Percentiles rank a stretch among this genome's conserved stretches.
Evolutionary conservation across 2,888 invertebrate species (phyloP).

Genomic region (Osmoderma eremita): DNA sequence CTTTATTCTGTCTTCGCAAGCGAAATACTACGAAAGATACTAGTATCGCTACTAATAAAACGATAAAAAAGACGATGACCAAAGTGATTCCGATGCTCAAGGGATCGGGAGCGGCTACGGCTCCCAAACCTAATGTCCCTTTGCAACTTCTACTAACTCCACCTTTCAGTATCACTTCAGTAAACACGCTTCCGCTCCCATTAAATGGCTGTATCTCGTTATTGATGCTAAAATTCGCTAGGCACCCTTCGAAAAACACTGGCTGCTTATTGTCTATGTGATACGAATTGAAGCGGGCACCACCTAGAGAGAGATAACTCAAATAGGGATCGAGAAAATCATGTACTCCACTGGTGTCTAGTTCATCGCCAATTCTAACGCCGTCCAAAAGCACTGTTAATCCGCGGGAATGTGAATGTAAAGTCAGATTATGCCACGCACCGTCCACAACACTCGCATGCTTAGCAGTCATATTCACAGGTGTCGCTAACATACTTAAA

Average conservation of each 20-base stretch:
- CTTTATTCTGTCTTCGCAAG: conserved; percentile 85
- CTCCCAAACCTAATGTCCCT: conserved; percentile 79
- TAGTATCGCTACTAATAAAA: conserved; percentile 86
- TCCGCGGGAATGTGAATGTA: conserved; percentile 76
- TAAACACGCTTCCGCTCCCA: conserved; percentile 85
- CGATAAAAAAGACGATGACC: conserved; percentile 93
- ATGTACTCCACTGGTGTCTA: conserved; percentile 87
- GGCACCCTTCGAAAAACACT: conserved; percentile 85
- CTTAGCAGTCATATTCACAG: conserved; percentile 84
- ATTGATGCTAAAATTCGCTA: conserved; percentile 89
- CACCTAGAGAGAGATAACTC: conserved; percentile 83
- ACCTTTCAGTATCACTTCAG: conserved; percentile 75
- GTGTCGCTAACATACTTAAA: conserved; percentile 79
- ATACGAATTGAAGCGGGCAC: conserved; percentile 73
- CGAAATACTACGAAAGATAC: conserved; percentile 94
- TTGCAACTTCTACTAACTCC: conserved; percentile 80
- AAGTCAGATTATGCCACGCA: conserved; percentile 87
- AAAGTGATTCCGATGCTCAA: conserved; percentile 92
- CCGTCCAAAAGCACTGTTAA: conserved; percentile 79
- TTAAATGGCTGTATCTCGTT: conserved; percentile 90
- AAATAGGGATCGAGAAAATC: conserved; percentile 93
- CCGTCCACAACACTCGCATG: conserved; percentile 79
- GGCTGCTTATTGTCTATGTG: conserved; percentile 66
- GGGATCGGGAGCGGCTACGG: conserved; percentile 84
- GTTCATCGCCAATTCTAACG: conserved; percentile 80